Evolutionary conservation across 2,113 vertebrate genomes (phyloP), one percentile per base, ranked within the genome.

Genomic region (Platysteira castanea): DNA sequence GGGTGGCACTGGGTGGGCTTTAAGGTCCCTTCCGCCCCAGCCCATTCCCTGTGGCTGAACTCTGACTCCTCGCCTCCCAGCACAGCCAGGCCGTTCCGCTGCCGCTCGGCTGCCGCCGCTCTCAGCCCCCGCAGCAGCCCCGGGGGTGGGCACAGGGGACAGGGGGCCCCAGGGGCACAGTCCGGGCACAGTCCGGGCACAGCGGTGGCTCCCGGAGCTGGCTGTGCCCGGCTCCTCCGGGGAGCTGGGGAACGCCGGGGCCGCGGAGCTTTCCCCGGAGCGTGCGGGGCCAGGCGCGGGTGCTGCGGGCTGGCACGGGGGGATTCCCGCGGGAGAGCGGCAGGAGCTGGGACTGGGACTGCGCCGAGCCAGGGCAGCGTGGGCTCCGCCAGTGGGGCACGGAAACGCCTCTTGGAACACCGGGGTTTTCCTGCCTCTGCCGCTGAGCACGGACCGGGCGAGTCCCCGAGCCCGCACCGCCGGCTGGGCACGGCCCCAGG

Each of bases 1-100:
- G 56, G 26, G 21, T 53, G 35, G 47, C 2, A 18, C 19, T 1
- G 13, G 1, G 14, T 3, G 57, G 4, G 13, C 11, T 47, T 11
- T 28, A 2, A 18, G 18, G n/a, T 37, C 15, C 7, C n/a, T n/a
- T 44, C 33, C 11, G 0, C 3, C 15, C 49, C 68, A 3, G 3
- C 4, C 26, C 37, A 4, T 15, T 19, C 11, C 44, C 11, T 8
- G 1, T 15, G 59, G 1, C 16, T 44, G 46, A 4, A 2, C n/a
- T n/a, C n/a, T n/a, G n/a, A n/a, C n/a, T n/a, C n/a, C n/a, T n/a
- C n/a, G n/a, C n/a, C n/a, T n/a, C n/a, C n/a, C n/a, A n/a, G n/a
- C n/a, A n/a, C n/a, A n/a, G n/a, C n/a, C n/a, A n/a, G n/a, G 42
- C 56, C 3, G 0, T 20, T 19, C 9, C 3, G 28, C 1, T 21